A percentile compares a stretch with the other conserved stretches of the same genome.
Conservation (phyloP, 1,140 invertebrate genomes). For the Galleria mellonella region DNA sequence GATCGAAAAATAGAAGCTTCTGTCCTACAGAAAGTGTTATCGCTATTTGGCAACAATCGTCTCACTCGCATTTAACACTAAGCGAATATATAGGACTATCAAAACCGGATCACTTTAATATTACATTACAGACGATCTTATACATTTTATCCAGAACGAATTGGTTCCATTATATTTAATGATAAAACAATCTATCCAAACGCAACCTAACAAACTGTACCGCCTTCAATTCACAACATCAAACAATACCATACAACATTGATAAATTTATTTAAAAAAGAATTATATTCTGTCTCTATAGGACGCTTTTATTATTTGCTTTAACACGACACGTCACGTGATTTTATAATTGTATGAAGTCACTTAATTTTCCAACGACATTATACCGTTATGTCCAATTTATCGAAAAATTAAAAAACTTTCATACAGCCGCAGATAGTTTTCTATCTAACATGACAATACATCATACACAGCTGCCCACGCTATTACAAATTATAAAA, state of each 20-base stretch:
- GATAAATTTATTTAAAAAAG: conserved; percentile 7
- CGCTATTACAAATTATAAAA: too few relatives aligned
- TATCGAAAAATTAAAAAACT: too few relatives aligned
- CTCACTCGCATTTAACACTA: conserved; percentile 16
- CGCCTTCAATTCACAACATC: conserved; percentile 2
- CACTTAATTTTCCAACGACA: too few relatives aligned
- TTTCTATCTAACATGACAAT: too few relatives aligned
- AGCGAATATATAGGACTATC: background rate
- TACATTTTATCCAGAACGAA: too few relatives aligned
- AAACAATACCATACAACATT: conserved; percentile 15
- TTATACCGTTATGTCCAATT: too few relatives aligned
- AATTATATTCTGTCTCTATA: background rate
- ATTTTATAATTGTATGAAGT: too few relatives aligned
- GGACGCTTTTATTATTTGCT: too few relatives aligned
- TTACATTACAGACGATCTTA: background rate
- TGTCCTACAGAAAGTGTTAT: conserved; percentile 7
- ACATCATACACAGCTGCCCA: too few relatives aligned
- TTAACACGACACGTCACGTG: too few relatives aligned
- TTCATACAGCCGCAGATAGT: too few relatives aligned
- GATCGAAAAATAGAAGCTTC: conserved; percentile 28
- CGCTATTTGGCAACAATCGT: conserved; percentile 31
- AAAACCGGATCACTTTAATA: background rate
- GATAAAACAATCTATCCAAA: background rate
- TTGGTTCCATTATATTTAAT: background rate
- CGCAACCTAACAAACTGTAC: background rate